phyloP scores from a whole-genome alignment of 2,797 vertebrate species.

The Acanthiza pusilla region DNA sequence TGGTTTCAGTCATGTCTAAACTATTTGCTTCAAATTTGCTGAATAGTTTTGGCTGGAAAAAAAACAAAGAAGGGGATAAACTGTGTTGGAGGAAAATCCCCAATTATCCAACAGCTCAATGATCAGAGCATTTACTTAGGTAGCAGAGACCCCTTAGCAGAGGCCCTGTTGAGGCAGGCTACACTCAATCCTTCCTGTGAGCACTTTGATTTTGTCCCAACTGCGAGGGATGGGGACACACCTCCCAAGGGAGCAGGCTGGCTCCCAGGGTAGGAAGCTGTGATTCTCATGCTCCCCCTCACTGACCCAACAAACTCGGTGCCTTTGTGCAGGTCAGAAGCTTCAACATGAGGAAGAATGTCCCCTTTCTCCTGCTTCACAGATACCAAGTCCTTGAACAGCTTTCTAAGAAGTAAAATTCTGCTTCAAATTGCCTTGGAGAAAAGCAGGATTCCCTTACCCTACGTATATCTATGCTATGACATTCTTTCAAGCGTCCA shows the following conservation, averaged over 20 bases:
- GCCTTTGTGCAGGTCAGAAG: neutral
- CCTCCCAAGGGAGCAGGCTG: neutral
- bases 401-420: neutral
- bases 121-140: neutral
- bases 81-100: neutral
- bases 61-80: neutral
- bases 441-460: neutral
- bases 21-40: constrained; percentile 38
- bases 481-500: neutral
- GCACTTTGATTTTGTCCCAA: neutral
- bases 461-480: neutral
- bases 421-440: neutral
- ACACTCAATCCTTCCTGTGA: neutral
- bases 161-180: neutral
- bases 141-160: neutral
- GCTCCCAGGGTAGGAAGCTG: neutral
- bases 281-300: neutral
- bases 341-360: neutral
- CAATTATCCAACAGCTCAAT: neutral
- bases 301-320: neutral
- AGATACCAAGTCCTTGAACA: neutral
- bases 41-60: constrained; percentile 5
- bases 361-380: neutral
- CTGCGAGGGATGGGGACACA: neutral
- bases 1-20: constrained; percentile 34